Conservation (phyloP, 2,888 invertebrate species). For the Lasioglossum marginatum region DNA sequence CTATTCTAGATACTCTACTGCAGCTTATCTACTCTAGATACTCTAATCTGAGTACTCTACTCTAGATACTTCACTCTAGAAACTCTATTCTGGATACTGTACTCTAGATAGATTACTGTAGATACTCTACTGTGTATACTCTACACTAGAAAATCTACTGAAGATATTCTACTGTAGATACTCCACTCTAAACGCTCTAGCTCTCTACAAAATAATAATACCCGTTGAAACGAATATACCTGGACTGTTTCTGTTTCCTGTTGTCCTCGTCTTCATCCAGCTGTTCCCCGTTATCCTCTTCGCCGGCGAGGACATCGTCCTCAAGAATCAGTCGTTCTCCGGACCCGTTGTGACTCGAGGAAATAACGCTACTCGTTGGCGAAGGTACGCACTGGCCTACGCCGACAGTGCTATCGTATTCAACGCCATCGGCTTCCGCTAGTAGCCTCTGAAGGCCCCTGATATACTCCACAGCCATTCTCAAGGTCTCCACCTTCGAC, state of each 20-base stretch:
- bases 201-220: background rate
- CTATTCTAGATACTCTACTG: too few relatives aligned
- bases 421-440: constrained; percentile 87
- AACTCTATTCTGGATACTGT: too few relatives aligned
- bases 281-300: constrained; percentile 78
- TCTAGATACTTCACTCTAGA: too few relatives aligned
- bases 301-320: constrained; percentile 85
- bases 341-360: constrained; percentile 83
- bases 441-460: constrained; percentile 91
- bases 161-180: background rate
- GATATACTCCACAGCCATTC: constrained; percentile 96
- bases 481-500: constrained; percentile 94
- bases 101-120: too few relatives aligned
- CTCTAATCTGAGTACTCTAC: too few relatives aligned
- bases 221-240: constrained; percentile 40
- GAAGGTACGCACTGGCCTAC: constrained; percentile 85
- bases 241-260: constrained; percentile 63
- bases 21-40: too few relatives aligned
- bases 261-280: constrained; percentile 77
- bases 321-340: constrained; percentile 85
- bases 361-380: constrained; percentile 79
- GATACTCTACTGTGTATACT: background rate
- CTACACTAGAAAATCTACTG: background rate
- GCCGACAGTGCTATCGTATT: constrained; percentile 82
- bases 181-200: background rate